Conservation (phyloP, 2,113 vertebrate genomes). For the Anseranas semipalmata region DNA sequence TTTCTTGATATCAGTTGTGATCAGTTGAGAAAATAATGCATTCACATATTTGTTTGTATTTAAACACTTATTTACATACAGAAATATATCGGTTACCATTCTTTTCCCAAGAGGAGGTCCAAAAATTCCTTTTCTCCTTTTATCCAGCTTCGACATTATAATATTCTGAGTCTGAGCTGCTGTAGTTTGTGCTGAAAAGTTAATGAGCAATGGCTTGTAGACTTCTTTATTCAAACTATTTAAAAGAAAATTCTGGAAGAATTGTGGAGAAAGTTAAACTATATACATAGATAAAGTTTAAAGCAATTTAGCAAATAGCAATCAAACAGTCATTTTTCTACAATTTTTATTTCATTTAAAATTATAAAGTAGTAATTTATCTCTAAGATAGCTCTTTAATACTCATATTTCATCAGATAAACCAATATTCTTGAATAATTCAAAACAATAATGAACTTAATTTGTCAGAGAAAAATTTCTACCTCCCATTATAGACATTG, state of each 20-base stretch:
- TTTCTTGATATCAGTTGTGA: background rate
- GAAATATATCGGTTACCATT: conserved; percentile 78
- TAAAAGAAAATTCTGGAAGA: conserved; percentile 88
- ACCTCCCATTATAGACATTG: background rate
- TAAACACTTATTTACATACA: background rate
- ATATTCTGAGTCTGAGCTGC: conserved; percentile 91
- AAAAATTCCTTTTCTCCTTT: conserved; percentile 88
- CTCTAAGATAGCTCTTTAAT: background rate
- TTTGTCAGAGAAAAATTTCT: background rate
- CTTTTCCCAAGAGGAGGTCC: conserved; percentile 87
- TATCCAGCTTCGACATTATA: conserved; percentile 92
- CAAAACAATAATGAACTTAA: background rate
- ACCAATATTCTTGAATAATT: background rate
- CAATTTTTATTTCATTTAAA: background rate
- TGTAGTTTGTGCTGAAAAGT: conserved; percentile 93
- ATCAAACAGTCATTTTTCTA: background rate
- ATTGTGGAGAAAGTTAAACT: background rate
- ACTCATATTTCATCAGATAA: background rate
- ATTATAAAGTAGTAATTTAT: background rate
- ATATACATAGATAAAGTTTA: background rate
- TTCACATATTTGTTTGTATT: background rate
- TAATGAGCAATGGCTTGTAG: conserved; percentile 89
- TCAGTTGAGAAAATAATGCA: background rate
- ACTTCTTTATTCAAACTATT: conserved; percentile 85
- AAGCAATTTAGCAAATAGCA: background rate